A percentile compares a stretch with the other conserved stretches of the same genome.
Conservation (phyloP, 1,140 invertebrate species). For the Latrodectus geometricus region DNA sequence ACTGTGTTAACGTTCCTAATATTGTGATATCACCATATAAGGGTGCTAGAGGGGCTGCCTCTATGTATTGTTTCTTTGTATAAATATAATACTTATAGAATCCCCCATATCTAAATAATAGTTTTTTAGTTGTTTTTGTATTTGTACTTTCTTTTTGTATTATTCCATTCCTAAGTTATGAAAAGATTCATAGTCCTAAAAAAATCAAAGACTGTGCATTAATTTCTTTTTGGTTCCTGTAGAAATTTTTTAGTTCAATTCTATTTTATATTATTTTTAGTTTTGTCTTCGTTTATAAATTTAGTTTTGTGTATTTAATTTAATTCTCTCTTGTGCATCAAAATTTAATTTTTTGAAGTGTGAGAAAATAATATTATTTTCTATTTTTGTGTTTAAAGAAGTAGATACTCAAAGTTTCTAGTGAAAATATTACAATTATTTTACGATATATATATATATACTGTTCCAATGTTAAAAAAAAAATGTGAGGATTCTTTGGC, state of each 20-base stretch:
- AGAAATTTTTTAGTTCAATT: constrained; percentile 35
- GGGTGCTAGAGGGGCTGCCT: constrained; percentile 53
- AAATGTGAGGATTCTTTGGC: too few relatives aligned
- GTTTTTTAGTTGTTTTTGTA: not conserved
- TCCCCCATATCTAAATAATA: not conserved
- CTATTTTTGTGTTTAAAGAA: too few relatives aligned
- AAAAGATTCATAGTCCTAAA: constrained; percentile 34
- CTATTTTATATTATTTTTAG: constrained; percentile 17
- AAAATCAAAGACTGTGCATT: constrained; percentile 53
- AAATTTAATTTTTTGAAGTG: too few relatives aligned
- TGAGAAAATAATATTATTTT: too few relatives aligned
- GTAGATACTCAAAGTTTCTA: too few relatives aligned
- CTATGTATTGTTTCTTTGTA: constrained; percentile 14
- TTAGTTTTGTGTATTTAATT: not conserved
- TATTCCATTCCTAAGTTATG: constrained; percentile 24
- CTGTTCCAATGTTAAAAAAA: too few relatives aligned
- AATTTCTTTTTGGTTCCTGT: constrained; percentile 47
- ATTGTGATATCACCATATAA: constrained; percentile 54
- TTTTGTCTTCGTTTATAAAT: not conserved
- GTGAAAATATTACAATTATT: too few relatives aligned
- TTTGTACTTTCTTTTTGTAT: constrained; percentile 10
- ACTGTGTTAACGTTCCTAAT: constrained; percentile 59
- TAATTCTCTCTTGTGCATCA: too few relatives aligned
- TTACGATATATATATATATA: too few relatives aligned
- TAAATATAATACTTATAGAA: not conserved